Evolutionary conservation across 2,797 vertebrate genomes (phyloP), one percentile per base, ranked within the genome.

Genomic region (Amazonetta brasiliensis): DNA sequence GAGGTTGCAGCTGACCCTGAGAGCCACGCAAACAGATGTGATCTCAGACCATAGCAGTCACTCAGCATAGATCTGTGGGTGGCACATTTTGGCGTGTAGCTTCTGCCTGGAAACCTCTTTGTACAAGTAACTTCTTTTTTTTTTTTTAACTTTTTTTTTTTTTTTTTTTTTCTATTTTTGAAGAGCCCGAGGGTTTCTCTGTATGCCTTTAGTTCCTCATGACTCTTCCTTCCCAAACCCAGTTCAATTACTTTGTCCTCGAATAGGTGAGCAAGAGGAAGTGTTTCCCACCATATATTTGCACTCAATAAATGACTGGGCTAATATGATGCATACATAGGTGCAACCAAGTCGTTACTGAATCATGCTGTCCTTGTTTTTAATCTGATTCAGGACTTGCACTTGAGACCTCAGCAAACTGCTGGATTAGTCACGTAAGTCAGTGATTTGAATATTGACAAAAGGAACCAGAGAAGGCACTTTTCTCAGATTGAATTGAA

Each of bases 361-460:
- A 96, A 89, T 91, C 86, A 95, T 50, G 54, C 71, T 56, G 4
- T 48, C 64, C 81, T 92, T 73, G 30, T 54, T 90, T 78, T 93
- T 17, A 63, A 56, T 72, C 33, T 83, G 60, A 74, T 71, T 81
- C 78, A 84, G 46, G 28, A 60, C 43, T 43, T 10, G 46, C 56
- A 81, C 73, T 84, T 87, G 62, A 86, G 62, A 63, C 39, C 50
- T 89, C 64, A 74, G 46, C 50, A 83, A 67, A 74, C 33, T 78
- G 35, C 62, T 76, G 72, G 55, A 67, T 89, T 83, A 74, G n/a
- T 93, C 90, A 77, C 1, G 0, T 63, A 63, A 63, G 64, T 33
- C 87, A 91, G 39, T 6, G 3, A 69, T 64, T n/a, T 58, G 67
- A 72, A 72, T 81, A 82, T 9, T 84, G 63, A 92, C 60, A 55